Evolutionary conservation across 2,888 invertebrate genomes (phyloP).

Genomic region (Hypercompe scribonia): DNA sequence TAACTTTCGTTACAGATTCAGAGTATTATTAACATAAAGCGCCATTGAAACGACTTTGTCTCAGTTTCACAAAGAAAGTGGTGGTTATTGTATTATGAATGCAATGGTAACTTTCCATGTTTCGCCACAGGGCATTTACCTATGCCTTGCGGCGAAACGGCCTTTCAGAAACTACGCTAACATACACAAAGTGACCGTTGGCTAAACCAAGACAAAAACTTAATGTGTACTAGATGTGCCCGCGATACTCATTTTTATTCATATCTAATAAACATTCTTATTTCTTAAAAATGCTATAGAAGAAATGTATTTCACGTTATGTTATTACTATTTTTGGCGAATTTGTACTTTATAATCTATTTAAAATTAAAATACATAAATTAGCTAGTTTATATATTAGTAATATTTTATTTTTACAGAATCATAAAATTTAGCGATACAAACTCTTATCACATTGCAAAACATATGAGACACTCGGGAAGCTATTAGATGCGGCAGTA

Average conservation of each 20-base stretch:
- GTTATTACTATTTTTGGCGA: too few species aligned
- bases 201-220: slow-evolving; percentile 33
- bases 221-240: slow-evolving; percentile 27
- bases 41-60: slow-evolving; percentile 44
- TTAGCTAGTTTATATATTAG: slow-evolving; percentile 19
- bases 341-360: too few species aligned
- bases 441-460: too few species aligned
- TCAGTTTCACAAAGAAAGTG: slow-evolving; percentile 42
- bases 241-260: neutral
- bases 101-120: slow-evolving; percentile 29
- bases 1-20: slow-evolving; percentile 47
- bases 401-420: slow-evolving; percentile 1
- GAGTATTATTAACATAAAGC: slow-evolving; percentile 42
- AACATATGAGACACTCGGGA: too few species aligned
- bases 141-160: slow-evolving; percentile 36
- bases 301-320: too few species aligned
- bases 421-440: too few species aligned
- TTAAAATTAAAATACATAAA: too few species aligned
- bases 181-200: slow-evolving; percentile 33
- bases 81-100: slow-evolving; percentile 40
- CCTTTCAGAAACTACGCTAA: slow-evolving; percentile 36
- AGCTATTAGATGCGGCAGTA: too few species aligned
- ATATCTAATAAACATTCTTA: neutral
- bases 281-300: neutral
- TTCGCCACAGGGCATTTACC: slow-evolving; percentile 34